phyloP scores from a whole-genome alignment of 2,797 vertebrate genomes.

The Myotis planiceps region DNA sequence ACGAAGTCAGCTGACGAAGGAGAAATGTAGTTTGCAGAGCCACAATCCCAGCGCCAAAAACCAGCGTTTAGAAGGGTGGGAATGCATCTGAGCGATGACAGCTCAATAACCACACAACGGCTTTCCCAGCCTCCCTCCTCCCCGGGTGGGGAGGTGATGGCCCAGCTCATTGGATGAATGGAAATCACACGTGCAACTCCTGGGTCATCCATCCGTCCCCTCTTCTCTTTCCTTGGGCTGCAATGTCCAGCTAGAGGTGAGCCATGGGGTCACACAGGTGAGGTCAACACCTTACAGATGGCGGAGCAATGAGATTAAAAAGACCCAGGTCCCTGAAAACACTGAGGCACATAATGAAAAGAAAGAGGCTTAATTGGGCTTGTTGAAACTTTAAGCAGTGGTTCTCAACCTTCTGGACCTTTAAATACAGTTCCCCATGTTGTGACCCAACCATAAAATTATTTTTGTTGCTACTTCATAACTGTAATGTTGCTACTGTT shows the following conservation, averaged over 20 bases:
- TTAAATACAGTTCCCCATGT: no score
- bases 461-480: no score
- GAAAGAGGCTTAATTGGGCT: neutral
- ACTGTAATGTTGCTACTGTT: no score
- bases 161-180: neutral
- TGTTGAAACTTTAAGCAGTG: neutral
- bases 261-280: neutral
- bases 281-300: neutral
- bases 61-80: neutral
- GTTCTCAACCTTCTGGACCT: no score
- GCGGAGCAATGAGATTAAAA: neutral
- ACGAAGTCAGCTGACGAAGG: neutral
- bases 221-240: neutral
- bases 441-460: no score
- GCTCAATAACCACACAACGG: neutral
- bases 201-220: neutral
- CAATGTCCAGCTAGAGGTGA: neutral
- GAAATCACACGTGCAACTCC: neutral
- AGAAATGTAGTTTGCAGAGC: neutral
- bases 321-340: neutral
- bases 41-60: neutral
- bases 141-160: fast-evolving
- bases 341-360: neutral
- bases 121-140: neutral
- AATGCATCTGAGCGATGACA: neutral